Conservation (phyloP, 1,140 invertebrate genomes). For the Drosophila varians region DNA sequence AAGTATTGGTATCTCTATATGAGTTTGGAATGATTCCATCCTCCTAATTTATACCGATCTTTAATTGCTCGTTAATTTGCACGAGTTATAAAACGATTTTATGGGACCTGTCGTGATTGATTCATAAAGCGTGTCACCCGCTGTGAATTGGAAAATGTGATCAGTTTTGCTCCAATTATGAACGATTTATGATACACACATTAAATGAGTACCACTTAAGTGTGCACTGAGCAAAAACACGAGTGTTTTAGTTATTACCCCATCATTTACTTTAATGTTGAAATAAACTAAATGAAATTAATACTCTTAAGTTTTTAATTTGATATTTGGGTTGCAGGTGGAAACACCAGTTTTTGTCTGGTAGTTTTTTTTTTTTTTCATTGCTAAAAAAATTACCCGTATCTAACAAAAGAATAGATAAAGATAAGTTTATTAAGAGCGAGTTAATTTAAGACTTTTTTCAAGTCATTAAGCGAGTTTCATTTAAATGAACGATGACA, state of each 20-base stretch:
- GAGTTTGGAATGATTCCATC: conserved; percentile 11
- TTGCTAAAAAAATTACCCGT: conserved; percentile 14
- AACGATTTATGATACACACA: conserved; percentile 13
- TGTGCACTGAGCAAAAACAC: conserved; percentile 23
- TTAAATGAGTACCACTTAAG: conserved; percentile 34
- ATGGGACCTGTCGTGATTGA: conserved; percentile 48
- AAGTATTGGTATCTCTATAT: not conserved
- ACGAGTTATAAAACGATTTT: conserved; percentile 45
- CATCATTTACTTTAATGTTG: not conserved
- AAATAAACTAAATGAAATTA: not conserved
- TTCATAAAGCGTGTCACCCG: conserved; percentile 41
- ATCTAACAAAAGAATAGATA: conserved; percentile 10
- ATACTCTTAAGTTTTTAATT: not conserved
- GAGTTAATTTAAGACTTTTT: conserved; percentile 26
- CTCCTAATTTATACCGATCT: conserved; percentile 33
- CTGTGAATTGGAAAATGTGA: conserved; percentile 33
- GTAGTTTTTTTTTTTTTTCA: conserved; percentile 10
- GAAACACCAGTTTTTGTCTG: conserved; percentile 5
- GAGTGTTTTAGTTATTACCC: not conserved
- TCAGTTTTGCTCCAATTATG: conserved; percentile 41
- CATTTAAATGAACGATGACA: conserved; percentile 32
- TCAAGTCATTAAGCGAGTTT: conserved; percentile 35
- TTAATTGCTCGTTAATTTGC: conserved; percentile 51
- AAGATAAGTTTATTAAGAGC: conserved; percentile 13
- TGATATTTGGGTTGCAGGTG: not conserved